These are phyloP conservation scores for Kuschelorhynchus macadamiae DNA, from an alignment of 2,888 invertebrate species.

Conservation along the genomic window DNA sequence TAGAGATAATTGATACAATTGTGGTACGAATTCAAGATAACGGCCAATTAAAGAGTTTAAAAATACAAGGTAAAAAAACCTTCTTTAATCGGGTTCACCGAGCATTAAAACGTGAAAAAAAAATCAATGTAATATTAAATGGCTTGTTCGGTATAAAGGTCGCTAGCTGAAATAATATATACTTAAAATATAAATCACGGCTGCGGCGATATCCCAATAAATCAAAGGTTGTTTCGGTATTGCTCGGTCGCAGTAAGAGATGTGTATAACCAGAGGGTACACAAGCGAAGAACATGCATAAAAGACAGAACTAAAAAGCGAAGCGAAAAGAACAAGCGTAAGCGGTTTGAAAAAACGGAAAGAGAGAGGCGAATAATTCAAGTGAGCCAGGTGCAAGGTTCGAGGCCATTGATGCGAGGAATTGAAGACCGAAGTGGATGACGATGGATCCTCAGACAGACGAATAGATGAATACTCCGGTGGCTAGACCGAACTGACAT, in stretches of 20 bases:
- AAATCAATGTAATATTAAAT: no score
- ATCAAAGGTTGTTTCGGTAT: constrained; percentile 27
- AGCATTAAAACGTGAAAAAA: no score
- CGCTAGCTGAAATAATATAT: no score
- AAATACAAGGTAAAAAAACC: no score
- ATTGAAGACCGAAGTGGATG: constrained; percentile 12
- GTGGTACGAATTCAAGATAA: no score
- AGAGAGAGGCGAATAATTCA: neutral
- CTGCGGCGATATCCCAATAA: constrained; percentile 24
- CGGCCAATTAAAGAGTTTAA: no score
- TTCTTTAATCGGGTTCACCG: no score
- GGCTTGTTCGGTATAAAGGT: no score
- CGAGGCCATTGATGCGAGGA: constrained; percentile 36
- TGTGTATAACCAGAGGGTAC: constrained; percentile 37
- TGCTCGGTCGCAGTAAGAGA: constrained; percentile 19
- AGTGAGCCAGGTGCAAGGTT: constrained; percentile 43
- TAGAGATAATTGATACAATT: no score
- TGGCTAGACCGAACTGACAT: constrained; percentile 12
- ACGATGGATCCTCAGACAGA: no score
- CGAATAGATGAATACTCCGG: constrained; percentile 12
- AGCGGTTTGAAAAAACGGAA: constrained; percentile 8
- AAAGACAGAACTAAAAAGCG: constrained; percentile 5
- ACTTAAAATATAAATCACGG: constrained; percentile 22
- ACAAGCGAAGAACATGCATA: constrained; percentile 34
- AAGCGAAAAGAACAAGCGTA: constrained; percentile 5